Conservation (phyloP, 2,113 vertebrate species). For the Limanda limanda region DNA sequence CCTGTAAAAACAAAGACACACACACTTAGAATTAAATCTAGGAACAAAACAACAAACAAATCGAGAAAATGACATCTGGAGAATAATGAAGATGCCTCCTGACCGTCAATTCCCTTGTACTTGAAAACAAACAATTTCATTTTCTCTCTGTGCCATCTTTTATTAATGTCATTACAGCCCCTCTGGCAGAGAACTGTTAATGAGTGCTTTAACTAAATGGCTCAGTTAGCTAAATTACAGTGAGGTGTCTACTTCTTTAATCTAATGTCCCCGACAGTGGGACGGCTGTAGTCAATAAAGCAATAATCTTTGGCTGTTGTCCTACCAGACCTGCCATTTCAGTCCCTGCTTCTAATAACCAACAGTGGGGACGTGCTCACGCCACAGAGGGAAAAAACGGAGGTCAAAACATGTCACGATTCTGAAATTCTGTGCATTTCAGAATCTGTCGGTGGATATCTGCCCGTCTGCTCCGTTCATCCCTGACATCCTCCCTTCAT, state of each 20-base stretch:
- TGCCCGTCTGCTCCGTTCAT: slow-evolving; percentile 44
- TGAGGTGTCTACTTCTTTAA: slow-evolving; percentile 53
- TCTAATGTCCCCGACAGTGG: slow-evolving; percentile 38
- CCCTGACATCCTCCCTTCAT: slow-evolving; percentile 27
- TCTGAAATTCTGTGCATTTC: neutral
- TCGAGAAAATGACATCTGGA: neutral
- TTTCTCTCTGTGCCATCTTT: slow-evolving; percentile 53
- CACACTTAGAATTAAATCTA: slow-evolving; percentile 3
- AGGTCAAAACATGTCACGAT: slow-evolving; percentile 42
- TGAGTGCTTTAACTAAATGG: slow-evolving; percentile 62
- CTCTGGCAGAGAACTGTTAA: slow-evolving; percentile 53
- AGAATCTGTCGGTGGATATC: slow-evolving; percentile 16
- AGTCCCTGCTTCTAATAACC: slow-evolving; percentile 35
- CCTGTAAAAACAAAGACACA: neutral
- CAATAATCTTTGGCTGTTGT: slow-evolving; percentile 53
- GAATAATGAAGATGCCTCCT: too few species aligned
- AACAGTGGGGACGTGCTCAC: slow-evolving; percentile 3
- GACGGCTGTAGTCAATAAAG: slow-evolving; percentile 67
- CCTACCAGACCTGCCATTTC: slow-evolving; percentile 51
- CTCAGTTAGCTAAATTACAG: slow-evolving; percentile 65
- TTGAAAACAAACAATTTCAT: slow-evolving; percentile 68
- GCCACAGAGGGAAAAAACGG: slow-evolving; percentile 16
- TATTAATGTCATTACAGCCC: slow-evolving; percentile 60
- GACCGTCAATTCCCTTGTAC: neutral
- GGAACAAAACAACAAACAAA: slow-evolving; percentile 45